Conservation (phyloP, 2,797 vertebrate species). For the Coluber constrictor region DNA sequence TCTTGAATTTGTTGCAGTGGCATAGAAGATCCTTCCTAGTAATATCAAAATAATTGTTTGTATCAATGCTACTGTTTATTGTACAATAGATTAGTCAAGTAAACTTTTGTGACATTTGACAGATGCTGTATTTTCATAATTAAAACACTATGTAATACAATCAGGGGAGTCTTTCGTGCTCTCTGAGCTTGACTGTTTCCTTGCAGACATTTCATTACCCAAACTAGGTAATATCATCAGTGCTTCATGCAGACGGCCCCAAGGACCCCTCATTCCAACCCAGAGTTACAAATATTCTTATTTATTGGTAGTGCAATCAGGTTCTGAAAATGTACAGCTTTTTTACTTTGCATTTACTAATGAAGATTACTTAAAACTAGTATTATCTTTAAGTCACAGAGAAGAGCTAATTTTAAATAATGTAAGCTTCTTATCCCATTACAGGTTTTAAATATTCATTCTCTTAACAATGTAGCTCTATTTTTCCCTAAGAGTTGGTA, state of each 20-base stretch:
- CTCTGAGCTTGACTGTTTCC: background rate
- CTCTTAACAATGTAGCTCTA: background rate
- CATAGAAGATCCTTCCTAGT: background rate
- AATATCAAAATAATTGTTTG: background rate
- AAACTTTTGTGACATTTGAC: background rate
- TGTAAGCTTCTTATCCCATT: background rate
- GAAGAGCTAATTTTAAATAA: background rate
- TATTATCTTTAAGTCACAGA: background rate
- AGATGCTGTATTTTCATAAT: background rate
- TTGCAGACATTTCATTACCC: background rate
- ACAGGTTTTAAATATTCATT: background rate
- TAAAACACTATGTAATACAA: background rate
- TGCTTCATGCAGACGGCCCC: background rate
- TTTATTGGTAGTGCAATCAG: background rate
- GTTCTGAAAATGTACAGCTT: background rate
- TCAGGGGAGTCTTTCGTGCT: background rate
- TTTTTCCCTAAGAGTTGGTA: background rate
- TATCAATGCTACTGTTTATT: background rate
- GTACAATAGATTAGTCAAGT: background rate
- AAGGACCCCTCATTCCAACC: background rate
- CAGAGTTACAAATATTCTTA: background rate
- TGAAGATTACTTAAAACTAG: background rate
- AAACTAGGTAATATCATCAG: background rate
- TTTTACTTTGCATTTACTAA: constrained; percentile 1
- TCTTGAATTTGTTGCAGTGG: background rate